Conservation (phyloP, 1,140 invertebrate genomes). For the Drosophila suzukii region DNA sequence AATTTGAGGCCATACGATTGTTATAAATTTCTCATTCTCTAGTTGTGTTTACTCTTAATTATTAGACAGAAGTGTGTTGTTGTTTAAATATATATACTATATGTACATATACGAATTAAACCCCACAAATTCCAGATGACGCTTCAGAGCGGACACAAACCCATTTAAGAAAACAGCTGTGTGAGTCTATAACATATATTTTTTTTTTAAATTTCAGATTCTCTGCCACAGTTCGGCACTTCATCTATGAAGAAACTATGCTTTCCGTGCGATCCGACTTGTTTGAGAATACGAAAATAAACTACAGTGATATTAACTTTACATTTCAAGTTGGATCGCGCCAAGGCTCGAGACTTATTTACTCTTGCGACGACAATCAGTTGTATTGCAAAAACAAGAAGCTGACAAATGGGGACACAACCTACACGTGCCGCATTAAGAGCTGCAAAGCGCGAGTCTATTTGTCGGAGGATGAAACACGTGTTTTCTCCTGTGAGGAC, state of each 20-base stretch:
- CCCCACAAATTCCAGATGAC: too few relatives aligned
- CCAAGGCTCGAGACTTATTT: background rate
- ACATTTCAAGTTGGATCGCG: background rate
- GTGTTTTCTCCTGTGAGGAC: background rate
- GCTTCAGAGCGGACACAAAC: background rate
- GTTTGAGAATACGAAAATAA: background rate
- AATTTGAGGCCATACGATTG: background rate
- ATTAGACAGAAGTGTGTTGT: background rate
- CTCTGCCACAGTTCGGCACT: background rate
- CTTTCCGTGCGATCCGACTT: background rate
- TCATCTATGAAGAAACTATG: background rate
- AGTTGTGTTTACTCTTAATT: too few relatives aligned
- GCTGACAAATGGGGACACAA: background rate
- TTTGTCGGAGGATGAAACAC: background rate
- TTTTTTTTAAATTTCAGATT: background rate
- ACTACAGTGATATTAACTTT: background rate
- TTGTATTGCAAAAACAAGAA: constrained; percentile 1
- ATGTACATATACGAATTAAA: background rate
- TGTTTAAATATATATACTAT: background rate
- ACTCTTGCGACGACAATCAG: background rate
- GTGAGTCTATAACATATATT: background rate
- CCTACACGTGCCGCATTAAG: background rate
- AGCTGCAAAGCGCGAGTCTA: background rate
- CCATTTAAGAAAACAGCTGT: background rate
- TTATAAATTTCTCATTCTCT: too few relatives aligned